A percentile compares a stretch with the other conserved stretches of the same genome.
Evolutionary conservation across 1,140 invertebrate species (phyloP).

Genomic region (Physella acuta): DNA sequence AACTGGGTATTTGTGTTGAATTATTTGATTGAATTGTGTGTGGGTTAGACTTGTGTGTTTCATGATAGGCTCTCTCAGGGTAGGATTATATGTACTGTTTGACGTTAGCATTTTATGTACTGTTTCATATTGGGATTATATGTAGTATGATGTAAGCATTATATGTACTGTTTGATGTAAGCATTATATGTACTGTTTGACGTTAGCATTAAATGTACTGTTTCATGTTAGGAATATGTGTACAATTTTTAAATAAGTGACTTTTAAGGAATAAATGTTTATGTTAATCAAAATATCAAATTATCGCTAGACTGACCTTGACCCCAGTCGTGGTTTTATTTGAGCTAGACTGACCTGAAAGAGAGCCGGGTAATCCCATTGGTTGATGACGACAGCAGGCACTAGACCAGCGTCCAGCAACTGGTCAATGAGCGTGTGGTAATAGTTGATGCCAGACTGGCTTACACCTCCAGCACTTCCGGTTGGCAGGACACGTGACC

Average conservation of each 20-base stretch:
- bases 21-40: background rate
- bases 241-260: background rate
- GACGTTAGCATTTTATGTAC: background rate
- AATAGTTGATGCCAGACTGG: conserved; percentile 44
- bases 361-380: conserved; percentile 60
- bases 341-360: conserved; percentile 33
- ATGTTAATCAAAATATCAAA: background rate
- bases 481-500: conserved; percentile 51
- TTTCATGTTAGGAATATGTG: background rate
- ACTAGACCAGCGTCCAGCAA: conserved; percentile 39
- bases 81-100: background rate
- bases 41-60: background rate
- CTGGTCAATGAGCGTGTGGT: conserved; percentile 46
- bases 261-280: background rate
- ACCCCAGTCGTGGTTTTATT: background rate
- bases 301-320: too few species aligned
- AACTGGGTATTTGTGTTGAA: background rate
- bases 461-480: conserved; percentile 36
- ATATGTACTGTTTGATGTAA: background rate
- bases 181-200: background rate
- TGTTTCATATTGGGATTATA: background rate
- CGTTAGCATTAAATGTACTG: background rate
- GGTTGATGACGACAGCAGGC: conserved; percentile 63
- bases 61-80: background rate
- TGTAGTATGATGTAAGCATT: too few species aligned